Conservation (phyloP, 1,140 invertebrate genomes). For the Drosophila aff. region DNA sequence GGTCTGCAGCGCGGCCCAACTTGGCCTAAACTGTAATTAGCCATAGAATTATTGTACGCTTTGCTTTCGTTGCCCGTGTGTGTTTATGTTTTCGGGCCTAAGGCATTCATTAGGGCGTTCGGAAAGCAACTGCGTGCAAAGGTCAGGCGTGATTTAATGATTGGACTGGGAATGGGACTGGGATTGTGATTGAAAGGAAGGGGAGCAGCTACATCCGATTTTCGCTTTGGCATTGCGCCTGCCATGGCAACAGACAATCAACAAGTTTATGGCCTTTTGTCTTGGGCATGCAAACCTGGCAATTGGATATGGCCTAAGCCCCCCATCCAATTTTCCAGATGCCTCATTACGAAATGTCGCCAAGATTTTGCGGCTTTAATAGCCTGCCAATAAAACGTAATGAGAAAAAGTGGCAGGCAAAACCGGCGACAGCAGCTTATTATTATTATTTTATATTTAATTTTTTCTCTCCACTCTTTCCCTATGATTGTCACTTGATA, state of each 20-base stretch:
- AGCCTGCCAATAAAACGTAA: constrained; percentile 51
- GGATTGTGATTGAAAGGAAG: background rate
- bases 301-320: constrained; percentile 28
- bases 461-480: constrained; percentile 13
- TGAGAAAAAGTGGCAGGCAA: constrained; percentile 53
- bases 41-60: constrained; percentile 40
- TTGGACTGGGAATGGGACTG: background rate
- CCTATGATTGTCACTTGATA: constrained; percentile 64
- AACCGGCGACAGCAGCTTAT: constrained; percentile 22
- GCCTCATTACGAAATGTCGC: constrained; percentile 62
- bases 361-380: constrained; percentile 66
- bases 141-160: constrained; percentile 31
- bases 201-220: constrained; percentile 5
- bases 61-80: constrained; percentile 12
- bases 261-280: constrained; percentile 54
- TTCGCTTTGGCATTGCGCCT: constrained; percentile 25
- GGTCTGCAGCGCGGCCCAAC: constrained; percentile 13
- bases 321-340: constrained; percentile 9
- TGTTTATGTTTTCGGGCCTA: constrained; percentile 22
- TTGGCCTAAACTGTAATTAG: constrained; percentile 47
- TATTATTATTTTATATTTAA: constrained; percentile 41
- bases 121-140: constrained; percentile 37
- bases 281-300: constrained; percentile 42
- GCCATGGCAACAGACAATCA: constrained; percentile 43
- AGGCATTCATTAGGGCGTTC: constrained; percentile 41